phyloP scores from a whole-genome alignment of 2,888 invertebrate species.

The Chymomyza procnemis region DNA sequence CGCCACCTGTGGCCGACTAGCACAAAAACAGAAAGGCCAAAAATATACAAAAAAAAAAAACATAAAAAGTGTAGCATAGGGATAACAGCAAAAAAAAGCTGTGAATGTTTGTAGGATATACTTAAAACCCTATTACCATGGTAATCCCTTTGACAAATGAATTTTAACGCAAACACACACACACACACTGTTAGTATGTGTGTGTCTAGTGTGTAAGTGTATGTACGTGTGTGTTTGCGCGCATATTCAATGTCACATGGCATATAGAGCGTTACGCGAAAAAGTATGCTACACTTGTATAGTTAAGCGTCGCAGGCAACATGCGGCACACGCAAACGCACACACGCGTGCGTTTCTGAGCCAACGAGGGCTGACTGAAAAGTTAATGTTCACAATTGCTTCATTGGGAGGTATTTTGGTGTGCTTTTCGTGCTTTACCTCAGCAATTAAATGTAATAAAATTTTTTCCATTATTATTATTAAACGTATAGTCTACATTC shows the following conservation, averaged over 20 bases:
- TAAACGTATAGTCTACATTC: too few species aligned
- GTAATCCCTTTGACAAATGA: slow-evolving; percentile 74
- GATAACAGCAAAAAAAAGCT: slow-evolving; percentile 26
- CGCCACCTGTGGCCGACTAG: slow-evolving; percentile 43
- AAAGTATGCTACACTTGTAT: slow-evolving; percentile 51
- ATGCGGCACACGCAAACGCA: slow-evolving; percentile 1
- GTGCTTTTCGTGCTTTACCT: too few species aligned
- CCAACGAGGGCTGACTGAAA: too few species aligned
- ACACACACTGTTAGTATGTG: neutral
- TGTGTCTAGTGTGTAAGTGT: slow-evolving; percentile 19
- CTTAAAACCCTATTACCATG: slow-evolving; percentile 71
- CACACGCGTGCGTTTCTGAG: neutral
- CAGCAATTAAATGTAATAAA: too few species aligned
- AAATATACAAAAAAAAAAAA: slow-evolving; percentile 34
- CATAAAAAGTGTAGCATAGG: slow-evolving; percentile 15
- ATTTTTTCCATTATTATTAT: too few species aligned
- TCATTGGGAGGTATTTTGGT: too few species aligned
- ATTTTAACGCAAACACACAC: slow-evolving; percentile 48
- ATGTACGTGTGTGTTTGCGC: slow-evolving; percentile 15
- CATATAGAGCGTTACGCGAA: slow-evolving; percentile 39
- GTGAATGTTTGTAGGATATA: slow-evolving; percentile 49
- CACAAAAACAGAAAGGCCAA: neutral
- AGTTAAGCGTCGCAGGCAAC: neutral
- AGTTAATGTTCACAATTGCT: too few species aligned
- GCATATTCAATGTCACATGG: slow-evolving; percentile 38